Evolutionary conservation across 2,113 vertebrate species (phyloP).

Genomic region (Zosterops japonicus): DNA sequence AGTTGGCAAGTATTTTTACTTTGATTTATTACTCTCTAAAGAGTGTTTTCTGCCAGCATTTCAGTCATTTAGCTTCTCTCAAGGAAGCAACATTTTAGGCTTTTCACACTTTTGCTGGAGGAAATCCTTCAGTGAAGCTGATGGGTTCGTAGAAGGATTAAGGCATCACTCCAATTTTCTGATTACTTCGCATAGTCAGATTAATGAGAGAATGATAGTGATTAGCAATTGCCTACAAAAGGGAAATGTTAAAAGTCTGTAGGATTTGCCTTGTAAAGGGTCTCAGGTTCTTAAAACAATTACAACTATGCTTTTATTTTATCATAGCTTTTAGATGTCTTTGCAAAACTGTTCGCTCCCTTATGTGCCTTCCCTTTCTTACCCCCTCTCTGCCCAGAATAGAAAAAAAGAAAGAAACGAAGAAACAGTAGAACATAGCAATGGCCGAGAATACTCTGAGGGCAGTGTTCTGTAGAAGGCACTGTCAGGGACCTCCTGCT

Average conservation of each 20-base stretch:
- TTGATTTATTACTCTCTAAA: background rate
- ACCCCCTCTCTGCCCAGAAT: background rate
- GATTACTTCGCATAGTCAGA: background rate
- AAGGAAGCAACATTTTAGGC: background rate
- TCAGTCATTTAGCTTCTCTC: background rate
- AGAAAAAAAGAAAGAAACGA: fast-evolving
- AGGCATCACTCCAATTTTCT: background rate
- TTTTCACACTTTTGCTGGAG: background rate
- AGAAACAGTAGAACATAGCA: background rate
- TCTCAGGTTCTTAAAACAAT: background rate
- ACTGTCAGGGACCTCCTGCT: background rate
- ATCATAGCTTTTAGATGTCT: background rate
- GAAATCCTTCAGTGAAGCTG: background rate
- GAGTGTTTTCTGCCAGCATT: background rate
- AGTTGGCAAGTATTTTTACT: background rate
- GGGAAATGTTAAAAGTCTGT: background rate
- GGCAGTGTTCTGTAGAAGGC: background rate
- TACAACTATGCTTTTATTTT: background rate
- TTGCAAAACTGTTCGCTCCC: background rate
- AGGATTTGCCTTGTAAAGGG: background rate
- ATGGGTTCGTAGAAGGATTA: background rate
- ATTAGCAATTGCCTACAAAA: background rate
- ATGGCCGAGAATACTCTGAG: background rate
- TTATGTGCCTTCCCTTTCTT: background rate
- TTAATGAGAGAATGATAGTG: background rate